Evolutionary conservation across 2,888 invertebrate species (phyloP), one percentile per base, ranked within the genome.

Genomic region (Fissipunctia ypsillon): DNA sequence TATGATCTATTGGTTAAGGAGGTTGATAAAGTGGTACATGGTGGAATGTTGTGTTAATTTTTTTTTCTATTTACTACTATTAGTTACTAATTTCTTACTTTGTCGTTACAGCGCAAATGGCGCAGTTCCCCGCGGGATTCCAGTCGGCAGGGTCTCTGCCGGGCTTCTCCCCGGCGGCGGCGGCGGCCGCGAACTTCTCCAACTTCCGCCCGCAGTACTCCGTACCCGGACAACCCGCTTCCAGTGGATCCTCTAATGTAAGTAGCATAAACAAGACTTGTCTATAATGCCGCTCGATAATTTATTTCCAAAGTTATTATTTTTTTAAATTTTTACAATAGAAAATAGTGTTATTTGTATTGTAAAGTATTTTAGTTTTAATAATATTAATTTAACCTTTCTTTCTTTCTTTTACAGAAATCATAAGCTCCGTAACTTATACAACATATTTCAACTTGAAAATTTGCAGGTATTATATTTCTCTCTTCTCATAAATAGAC

Each of bases 171-270:
- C 96, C 97, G 64, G 95, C 97, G 43, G 97, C 97, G 43, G 97
- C 98, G 38, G 97, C 98, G 50, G 98, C 98, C 71, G 98, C 98
- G 59, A 99, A 98, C 96, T 98, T 99, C 95, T 97, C 98, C 87
- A 98, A 98, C 94, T 99, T 99, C 97, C 97, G 99, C 95, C 99
- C 99, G 91, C 98, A 99, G 97, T 99, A 98, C 94, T 96, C 96
- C 81, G 96, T 96, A 89, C 96, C 96, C 88, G 96, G 96, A 56
- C 96, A 96, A 84, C 96, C 96, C 84, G 85, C 95, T 78, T 85
- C 93, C 88, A 90, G 95, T 85, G 87, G 91, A 88, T 91, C 93
- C 50, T 91, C 94, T 85, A 95, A 94, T 93, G 96, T 96, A 61
- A 93, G 92, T 87, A 68, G 0, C 43, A n/a, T 61, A 12, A 19